Evolutionary conservation across 2,797 vertebrate genomes (phyloP), one percentile per base, ranked within the genome.

Genomic region (Protosalanx chinensis): DNA sequence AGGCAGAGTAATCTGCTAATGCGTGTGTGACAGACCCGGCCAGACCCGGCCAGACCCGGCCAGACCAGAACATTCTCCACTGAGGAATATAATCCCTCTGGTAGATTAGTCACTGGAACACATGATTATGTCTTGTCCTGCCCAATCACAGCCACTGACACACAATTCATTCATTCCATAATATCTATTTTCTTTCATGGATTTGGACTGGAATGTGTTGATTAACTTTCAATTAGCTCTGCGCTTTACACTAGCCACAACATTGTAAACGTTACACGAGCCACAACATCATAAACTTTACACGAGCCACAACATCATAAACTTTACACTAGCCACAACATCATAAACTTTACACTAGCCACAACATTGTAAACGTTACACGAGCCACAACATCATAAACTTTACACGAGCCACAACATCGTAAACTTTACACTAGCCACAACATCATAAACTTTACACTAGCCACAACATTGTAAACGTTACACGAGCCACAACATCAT

Each of bases 1-100:
- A 61, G 64, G 20, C 70, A 67, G 72, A 68, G 70, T 81, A 78
- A 81, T 70, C 68, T 72, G 72, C 70, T 77, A 79, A 77, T 77
- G 74, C 76, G 70, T 58, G 60, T 64, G 67, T 57, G 62, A 74
- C 70, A 67, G 64, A 73, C 67, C 69, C 67, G 68, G 57, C 76
- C 33, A 58, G 66, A 68, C 58, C 58, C 35, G 37, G 59, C 64
- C 35, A 27, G 10, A 37, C 62, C 35, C 63, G 4, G 23, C 61
- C 30, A 23, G 41, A 23, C 64, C 33, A 41, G 37, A 41, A 41
- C 37, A 41, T 41, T 41, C 29, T 8, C n/a, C 8, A 10, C 63
- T 27, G 23, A 6, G 5, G 8, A 37, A 23, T 66, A 46, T 30
- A 66, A 51, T 49, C 58, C 61, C 23, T 51, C 64, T 71, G 78